Base-by-base conservation (phyloP, 2,888 invertebrate genomes). In the Drosophila demipolita region DNA sequence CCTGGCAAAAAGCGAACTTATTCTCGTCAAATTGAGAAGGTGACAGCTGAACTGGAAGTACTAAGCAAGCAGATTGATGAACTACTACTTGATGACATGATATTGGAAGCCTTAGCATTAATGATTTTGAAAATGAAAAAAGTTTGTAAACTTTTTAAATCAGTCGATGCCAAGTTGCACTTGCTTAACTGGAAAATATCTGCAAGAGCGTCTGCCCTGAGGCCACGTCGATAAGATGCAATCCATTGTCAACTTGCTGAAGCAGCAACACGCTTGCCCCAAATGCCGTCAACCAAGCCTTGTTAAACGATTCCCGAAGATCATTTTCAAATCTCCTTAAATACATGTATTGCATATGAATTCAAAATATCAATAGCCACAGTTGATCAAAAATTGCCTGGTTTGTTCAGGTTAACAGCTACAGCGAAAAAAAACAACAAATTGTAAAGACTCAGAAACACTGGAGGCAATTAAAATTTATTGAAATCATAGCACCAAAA, bases 391-490 rank as follows among this genome's bases (percentile, higher is more conserved):
- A 40, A 17, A 4, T 40, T 40, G 1, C 1, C 1, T 9, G 45
- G 0, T 3, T 12, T 20, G 20, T 20, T 12, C 1, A n/a, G n/a
- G n/a, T 40, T n/a, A 11, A 20, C 12, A 40, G 1, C 1, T 36
- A 15, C 26, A 36, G 0, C 3, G 6, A n/a, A 40, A 40, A 12
- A 6, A 12, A 5, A 66, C 78, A 78, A 74, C 76, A 78, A 76
- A 82, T 83, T 85, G 76, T 83, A 90, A 70, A 72, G 49, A 49
- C n/a, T n/a, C 29, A 38, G 59, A 67, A 58, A 50, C 53, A 57
- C 58, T 11, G 29, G 12, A 20, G 61, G 53, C 69, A 80, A 72
- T 73, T 59, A 71, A 86, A 81, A 77, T 78, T 79, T 33, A 68
- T 48, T 74, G 63, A 63, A 52, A 64, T n/a, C n/a, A n/a, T 80